These are phyloP conservation scores for Parasteatoda lunata DNA, from an alignment of 2,888 invertebrate genomes.

Conservation along the genomic window DNA sequence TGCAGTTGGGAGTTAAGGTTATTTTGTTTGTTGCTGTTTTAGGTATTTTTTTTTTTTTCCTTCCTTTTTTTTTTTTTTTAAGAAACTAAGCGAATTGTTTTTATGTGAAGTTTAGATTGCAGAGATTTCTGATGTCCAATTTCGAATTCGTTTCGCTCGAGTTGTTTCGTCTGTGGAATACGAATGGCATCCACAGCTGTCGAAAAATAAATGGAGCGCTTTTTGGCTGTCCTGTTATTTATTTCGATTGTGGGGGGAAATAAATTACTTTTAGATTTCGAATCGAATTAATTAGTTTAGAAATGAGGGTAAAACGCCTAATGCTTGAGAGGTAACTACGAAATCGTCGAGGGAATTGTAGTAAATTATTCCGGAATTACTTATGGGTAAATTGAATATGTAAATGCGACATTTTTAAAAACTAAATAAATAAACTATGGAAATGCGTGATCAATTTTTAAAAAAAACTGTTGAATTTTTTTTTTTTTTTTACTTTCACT, in stretches of 20 bases:
- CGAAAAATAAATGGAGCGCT: neutral
- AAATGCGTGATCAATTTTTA: no score
- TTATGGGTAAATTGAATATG: no score
- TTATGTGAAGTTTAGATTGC: constrained; percentile 50
- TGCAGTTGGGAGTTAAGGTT: constrained; percentile 34
- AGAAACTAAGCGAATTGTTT: constrained; percentile 37
- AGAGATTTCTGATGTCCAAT: constrained; percentile 23
- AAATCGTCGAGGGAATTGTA: no score
- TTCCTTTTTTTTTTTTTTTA: constrained; percentile 6
- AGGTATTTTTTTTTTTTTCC: neutral
- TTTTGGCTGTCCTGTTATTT: neutral
- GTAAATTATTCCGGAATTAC: no score
- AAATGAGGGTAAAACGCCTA: neutral
- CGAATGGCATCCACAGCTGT: neutral
- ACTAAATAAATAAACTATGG: no score
- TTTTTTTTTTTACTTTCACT: no score
- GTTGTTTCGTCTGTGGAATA: neutral
- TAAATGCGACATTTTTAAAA: no score
- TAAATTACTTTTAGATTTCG: neutral
- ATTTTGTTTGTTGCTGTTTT: neutral
- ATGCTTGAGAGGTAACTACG: no score
- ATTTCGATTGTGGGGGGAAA: neutral
- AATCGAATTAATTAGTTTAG: neutral
- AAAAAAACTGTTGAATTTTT: no score
- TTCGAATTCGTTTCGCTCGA: neutral